A percentile compares a stretch with the other conserved stretches of the same genome.
Evolutionary conservation across 1,140 invertebrate species (phyloP).

Genomic region (Ericerus pela): DNA sequence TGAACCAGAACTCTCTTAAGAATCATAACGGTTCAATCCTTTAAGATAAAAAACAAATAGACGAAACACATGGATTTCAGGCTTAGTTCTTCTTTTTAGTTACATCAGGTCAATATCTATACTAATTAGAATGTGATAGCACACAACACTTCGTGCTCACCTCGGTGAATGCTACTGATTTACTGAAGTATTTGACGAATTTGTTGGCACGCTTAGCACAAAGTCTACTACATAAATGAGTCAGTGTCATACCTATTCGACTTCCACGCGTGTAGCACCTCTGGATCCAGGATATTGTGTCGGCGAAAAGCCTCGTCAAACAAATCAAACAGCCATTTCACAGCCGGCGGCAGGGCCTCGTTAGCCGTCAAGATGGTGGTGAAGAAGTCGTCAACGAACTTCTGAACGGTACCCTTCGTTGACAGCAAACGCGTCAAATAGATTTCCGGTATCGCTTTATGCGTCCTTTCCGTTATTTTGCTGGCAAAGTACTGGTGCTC

Average conservation of each 20-base stretch:
- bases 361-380: slow-evolving; percentile 75
- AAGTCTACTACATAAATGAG: background rate
- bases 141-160: too few relatives aligned
- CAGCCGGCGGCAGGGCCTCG: slow-evolving; percentile 73
- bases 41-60: too few relatives aligned
- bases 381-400: slow-evolving; percentile 92
- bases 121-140: too few relatives aligned
- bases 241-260: slow-evolving; percentile 48
- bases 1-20: too few relatives aligned
- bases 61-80: too few relatives aligned
- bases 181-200: too few relatives aligned
- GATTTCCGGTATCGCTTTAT: slow-evolving; percentile 90
- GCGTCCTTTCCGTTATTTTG: slow-evolving; percentile 54
- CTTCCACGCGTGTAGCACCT: slow-evolving; percentile 92
- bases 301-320: slow-evolving; percentile 75
- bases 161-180: too few relatives aligned
- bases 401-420: slow-evolving; percentile 89
- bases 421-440: slow-evolving; percentile 82
- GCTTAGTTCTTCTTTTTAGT: too few relatives aligned
- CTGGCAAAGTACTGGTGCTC: slow-evolving; percentile 38
- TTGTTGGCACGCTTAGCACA: too few relatives aligned
- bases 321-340: slow-evolving; percentile 92
- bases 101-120: too few relatives aligned
- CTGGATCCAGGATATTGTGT: slow-evolving; percentile 69
- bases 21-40: too few relatives aligned